These are phyloP conservation scores for Coptotermes formosanus DNA, from an alignment of 1,140 invertebrate species.

Conservation along the genomic window DNA sequence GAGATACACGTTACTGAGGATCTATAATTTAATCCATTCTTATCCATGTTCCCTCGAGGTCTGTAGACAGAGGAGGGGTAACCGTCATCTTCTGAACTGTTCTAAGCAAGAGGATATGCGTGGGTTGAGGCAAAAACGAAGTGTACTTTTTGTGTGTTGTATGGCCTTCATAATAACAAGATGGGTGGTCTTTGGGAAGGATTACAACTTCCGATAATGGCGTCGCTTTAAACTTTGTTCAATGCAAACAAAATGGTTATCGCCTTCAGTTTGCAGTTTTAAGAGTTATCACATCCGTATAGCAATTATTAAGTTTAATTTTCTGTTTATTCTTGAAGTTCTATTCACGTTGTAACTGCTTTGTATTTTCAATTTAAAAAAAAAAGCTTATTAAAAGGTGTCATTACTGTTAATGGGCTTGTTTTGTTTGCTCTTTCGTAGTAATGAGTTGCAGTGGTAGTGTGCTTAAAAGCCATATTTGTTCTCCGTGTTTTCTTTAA, in stretches of 20 bases:
- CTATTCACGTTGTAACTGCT: background rate
- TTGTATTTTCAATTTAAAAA: background rate
- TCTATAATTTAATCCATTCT: background rate
- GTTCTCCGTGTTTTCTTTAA: too few relatives aligned
- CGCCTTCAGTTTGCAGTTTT: background rate
- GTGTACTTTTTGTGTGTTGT: background rate
- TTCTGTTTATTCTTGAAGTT: background rate
- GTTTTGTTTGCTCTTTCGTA: background rate
- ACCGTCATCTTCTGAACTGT: background rate
- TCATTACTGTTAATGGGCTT: background rate
- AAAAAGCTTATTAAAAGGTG: background rate
- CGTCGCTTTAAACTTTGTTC: constrained; percentile 3
- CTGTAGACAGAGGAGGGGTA: background rate
- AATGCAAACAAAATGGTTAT: background rate
- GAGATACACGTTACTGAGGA: background rate
- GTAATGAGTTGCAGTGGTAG: background rate
- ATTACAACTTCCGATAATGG: background rate
- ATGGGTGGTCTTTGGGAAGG: background rate
- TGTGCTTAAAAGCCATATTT: too few relatives aligned
- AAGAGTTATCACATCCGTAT: background rate
- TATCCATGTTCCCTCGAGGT: background rate
- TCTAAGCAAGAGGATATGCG: background rate
- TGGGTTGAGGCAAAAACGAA: background rate
- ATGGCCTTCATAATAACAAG: background rate
- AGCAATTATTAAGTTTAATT: background rate